Conservation (phyloP, 64 coral and sea anemone genomes). For the Montipora foliosa region DNA sequence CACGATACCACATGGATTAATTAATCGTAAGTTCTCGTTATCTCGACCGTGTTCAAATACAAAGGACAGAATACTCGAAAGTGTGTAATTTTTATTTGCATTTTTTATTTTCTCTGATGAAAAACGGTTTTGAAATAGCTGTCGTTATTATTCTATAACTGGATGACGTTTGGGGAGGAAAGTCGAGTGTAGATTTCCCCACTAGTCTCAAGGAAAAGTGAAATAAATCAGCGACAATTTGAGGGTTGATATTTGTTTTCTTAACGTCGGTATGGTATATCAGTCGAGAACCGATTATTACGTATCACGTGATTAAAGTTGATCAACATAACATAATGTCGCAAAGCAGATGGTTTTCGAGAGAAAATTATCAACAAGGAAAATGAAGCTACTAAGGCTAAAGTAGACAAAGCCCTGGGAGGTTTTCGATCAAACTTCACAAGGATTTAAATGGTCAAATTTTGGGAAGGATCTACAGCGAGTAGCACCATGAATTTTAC, state of each 20-base stretch:
- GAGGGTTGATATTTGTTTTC: background rate
- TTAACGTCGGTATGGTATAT: background rate
- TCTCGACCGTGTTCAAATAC: background rate
- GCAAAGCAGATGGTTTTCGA: slow-evolving; percentile 25
- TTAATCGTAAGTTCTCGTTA: background rate
- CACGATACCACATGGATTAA: background rate
- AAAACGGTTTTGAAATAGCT: background rate
- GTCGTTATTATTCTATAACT: background rate
- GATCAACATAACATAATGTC: slow-evolving; percentile 54
- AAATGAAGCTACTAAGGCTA: slow-evolving; percentile 13
- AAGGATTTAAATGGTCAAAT: background rate
- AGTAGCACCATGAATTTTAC: slow-evolving; percentile 4
- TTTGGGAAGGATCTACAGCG: background rate
- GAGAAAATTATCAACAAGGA: slow-evolving; percentile 37
- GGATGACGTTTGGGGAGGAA: background rate
- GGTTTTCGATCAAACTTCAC: background rate
- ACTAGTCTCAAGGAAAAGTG: background rate
- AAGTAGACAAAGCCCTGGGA: slow-evolving; percentile 18
- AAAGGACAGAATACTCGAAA: background rate
- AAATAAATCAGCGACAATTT: background rate
- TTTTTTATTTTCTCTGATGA: background rate
- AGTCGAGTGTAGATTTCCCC: background rate
- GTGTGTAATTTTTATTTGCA: background rate
- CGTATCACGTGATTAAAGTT: background rate
- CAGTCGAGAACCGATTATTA: background rate